Evolutionary conservation across 2,797 vertebrate species (phyloP), one percentile per base, ranked within the genome.

Genomic region (Cyprinodon diabolis): DNA sequence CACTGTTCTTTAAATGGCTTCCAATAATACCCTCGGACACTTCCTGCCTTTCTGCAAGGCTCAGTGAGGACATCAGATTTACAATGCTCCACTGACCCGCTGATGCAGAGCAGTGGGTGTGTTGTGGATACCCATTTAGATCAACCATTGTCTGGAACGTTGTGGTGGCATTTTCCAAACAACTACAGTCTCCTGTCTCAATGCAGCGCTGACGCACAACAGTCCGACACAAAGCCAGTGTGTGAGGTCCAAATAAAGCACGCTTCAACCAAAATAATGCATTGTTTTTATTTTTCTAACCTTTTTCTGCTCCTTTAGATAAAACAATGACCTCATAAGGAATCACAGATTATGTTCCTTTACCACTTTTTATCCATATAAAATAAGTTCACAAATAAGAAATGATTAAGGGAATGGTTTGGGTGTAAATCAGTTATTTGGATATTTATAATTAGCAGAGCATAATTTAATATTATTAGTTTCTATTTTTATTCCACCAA

Each of bases 11-110:
- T 71, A 70, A 78, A 84, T 12, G 43, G 60, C 54, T 72, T 87
- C 74, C 78, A 82, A 62, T 76, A 80, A 86, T 78, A 80, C 77
- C 25, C 48, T 68, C 68, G 70, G 52, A 79, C 87, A 83, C 82
- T 72, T 88, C 90, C 90, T 88, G 85, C 72, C 80, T 85, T 87
- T 85, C 73, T 87, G 66, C 75, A 19, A 6, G 55, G 72, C 83
- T 45, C 6, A 1, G 56, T 75, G 68, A 58, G 80, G 57, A 76
- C 69, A 45, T 12, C 62, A 75, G 43, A 72, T 83, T 75, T 75
- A 88, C 83, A 88, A 72, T 75, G 73, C 54, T 57, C 60, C 40
- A 54, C 66, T 17, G 23, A 69, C 60, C 72, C 72, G 77, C 69
- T 35, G 71, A 62, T 76, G 70, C 56, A 70, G 72, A 68, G 74